Evolutionary conservation across 2,888 invertebrate genomes (phyloP).

Genomic region (Syrphus vitripennis): DNA sequence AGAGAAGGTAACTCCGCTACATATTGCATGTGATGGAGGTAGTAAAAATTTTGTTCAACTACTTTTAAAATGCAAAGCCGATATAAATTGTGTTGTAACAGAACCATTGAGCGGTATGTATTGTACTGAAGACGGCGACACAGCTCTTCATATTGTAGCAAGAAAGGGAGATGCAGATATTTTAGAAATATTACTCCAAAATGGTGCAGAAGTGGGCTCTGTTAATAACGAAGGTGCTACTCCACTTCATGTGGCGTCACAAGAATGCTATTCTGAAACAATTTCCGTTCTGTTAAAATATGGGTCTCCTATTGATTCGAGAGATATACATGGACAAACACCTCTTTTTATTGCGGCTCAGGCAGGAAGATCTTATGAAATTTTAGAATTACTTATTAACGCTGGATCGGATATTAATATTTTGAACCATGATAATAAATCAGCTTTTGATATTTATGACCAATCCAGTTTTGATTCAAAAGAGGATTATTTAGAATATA

Average conservation of each 20-base stretch:
- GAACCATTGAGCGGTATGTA: too few relatives aligned
- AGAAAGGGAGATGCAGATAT: not conserved
- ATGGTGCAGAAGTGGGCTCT: not conserved
- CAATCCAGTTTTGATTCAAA: not conserved
- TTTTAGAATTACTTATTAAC: not conserved
- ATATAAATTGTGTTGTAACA: not conserved
- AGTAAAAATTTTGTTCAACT: not conserved
- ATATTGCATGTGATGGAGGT: not conserved
- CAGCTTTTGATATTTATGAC: not conserved
- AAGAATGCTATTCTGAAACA: not conserved
- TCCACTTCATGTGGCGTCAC: not conserved
- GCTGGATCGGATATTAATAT: not conserved
- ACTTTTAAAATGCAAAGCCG: conserved; percentile 6
- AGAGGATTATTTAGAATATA: not conserved
- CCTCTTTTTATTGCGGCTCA: not conserved
- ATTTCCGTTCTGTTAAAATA: not conserved
- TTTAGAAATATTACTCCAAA: not conserved
- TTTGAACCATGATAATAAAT: not conserved
- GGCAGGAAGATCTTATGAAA: accelerated
- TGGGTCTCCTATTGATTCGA: not conserved
- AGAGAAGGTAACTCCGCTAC: not conserved
- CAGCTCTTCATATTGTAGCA: not conserved
- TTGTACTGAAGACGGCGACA: not conserved
- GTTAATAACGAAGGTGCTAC: not conserved
- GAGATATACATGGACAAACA: not conserved